A percentile compares a stretch with the other conserved stretches of the same genome.
Evolutionary conservation across 2,888 invertebrate genomes (phyloP).

Genomic region (Cataglyphis livida): DNA sequence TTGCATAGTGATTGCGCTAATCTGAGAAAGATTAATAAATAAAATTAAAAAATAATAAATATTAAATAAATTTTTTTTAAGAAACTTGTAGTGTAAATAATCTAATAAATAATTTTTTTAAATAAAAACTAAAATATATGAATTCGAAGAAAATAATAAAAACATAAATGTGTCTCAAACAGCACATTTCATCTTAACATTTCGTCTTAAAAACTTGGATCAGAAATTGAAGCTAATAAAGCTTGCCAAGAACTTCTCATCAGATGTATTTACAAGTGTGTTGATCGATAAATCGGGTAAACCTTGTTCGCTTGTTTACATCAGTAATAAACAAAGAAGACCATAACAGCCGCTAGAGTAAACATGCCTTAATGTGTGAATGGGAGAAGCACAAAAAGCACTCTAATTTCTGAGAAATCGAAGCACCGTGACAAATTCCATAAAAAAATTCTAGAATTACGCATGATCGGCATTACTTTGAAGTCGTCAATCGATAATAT

Average conservation of each 20-base stretch:
- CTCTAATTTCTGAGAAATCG: slow-evolving; percentile 20
- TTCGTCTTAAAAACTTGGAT: slow-evolving; percentile 20
- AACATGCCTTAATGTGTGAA: neutral
- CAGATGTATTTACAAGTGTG: slow-evolving; percentile 14
- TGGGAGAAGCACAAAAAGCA: neutral
- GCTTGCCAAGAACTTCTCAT: slow-evolving; percentile 21
- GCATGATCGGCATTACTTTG: slow-evolving; percentile 39
- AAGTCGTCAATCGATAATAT: neutral
- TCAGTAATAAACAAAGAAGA: neutral
- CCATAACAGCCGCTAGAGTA: neutral
- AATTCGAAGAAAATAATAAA: neutral
- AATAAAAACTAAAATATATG: neutral
- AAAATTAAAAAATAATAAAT: neutral
- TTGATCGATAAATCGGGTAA: slow-evolving; percentile 10
- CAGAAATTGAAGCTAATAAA: slow-evolving; percentile 5
- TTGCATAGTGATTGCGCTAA: neutral
- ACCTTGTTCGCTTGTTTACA: neutral
- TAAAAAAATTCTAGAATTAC: slow-evolving; percentile 49
- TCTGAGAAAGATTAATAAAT: neutral
- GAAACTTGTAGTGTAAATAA: neutral
- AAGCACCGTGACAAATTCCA: slow-evolving; percentile 15
- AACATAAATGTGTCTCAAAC: neutral
- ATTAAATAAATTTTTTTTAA: neutral
- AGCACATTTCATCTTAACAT: neutral
- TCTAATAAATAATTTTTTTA: neutral